Evolutionary conservation across 2,888 invertebrate genomes (phyloP), one percentile per base, ranked within the genome.

Genomic region (Dynastes maya): DNA sequence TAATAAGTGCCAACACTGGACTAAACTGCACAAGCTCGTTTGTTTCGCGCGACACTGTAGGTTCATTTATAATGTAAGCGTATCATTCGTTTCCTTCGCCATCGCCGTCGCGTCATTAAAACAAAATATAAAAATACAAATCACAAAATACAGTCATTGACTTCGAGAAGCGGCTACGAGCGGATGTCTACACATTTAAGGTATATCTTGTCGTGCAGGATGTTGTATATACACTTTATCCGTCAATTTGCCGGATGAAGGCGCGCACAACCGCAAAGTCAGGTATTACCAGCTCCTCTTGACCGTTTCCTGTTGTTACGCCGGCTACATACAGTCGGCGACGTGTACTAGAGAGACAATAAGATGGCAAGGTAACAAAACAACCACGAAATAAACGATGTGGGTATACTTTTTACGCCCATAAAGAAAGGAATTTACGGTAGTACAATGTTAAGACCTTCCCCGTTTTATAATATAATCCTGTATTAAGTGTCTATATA

Each of bases 191-290:
- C 61, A 63, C 37, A 74, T 61, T 61, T 61, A 61, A 61, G 63
- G 72, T 61, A 55, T 71, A 64, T 76, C 67, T 76, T 22, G 72
- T 49, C 72, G 72, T 64, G 64, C 78, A 78, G 78, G 78, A 78
- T 78, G 65, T 71, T 63, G 71, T 78, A 72, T 78, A 72, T 72
- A 78, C 70, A 64, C 64, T 64, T 78, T 77, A 71, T 63, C 63
- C 79, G 68, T 75, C 78, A 78, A 82, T 82, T 82, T 82, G 70
- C 80, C 81, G 82, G 80, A 80, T 80, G 82, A 78, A 80, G 77
- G 80, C 79, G 78, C 77, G 80, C 76, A 80, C 77, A 80, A 75
- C 79, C 79, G 71, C 77, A 76, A 77, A 79, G 78, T 78, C 79
- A 74, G 76, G 79, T 77, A 82, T 82, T 82, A 81, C 77, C 80